Evolutionary conservation across 2,888 invertebrate species (phyloP).

Genomic region (Dryadula phaetusa): DNA sequence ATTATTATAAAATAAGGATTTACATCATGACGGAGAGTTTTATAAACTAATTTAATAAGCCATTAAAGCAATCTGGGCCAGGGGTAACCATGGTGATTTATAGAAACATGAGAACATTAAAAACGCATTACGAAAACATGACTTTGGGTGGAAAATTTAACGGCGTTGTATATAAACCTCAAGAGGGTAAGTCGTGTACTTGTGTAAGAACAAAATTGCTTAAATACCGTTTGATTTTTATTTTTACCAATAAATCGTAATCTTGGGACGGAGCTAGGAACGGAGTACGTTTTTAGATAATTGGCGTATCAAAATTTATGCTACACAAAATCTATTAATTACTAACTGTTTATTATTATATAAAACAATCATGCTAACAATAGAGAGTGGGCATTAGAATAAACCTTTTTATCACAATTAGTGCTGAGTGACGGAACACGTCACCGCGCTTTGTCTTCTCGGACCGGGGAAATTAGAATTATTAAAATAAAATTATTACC

Average conservation of each 20-base stretch:
- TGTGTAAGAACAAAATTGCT: conserved; percentile 53
- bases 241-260: conserved; percentile 6
- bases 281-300: too few species aligned
- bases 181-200: conserved; percentile 65
- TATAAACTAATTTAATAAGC: conserved; percentile 75
- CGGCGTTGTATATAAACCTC: conserved; percentile 68
- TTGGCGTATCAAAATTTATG: too few species aligned
- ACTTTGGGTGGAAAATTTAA: conserved; percentile 79
- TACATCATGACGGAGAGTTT: conserved; percentile 52
- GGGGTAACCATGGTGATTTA: conserved; percentile 80
- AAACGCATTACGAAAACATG: conserved; percentile 84
- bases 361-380: too few species aligned
- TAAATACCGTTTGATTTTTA: conserved; percentile 28
- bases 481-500: too few species aligned
- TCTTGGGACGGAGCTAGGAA: neutral
- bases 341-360: too few species aligned
- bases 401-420: too few species aligned
- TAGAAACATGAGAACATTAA: conserved; percentile 84
- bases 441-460: too few species aligned
- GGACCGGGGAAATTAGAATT: too few species aligned
- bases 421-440: too few species aligned
- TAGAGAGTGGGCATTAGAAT: too few species aligned
- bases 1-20: conserved; percentile 24
- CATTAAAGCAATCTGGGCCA: conserved; percentile 83
- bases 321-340: too few species aligned